Evolutionary conservation across 2,888 invertebrate genomes (phyloP), one percentile per base, ranked within the genome.

Genomic region (Elmis aenea): DNA sequence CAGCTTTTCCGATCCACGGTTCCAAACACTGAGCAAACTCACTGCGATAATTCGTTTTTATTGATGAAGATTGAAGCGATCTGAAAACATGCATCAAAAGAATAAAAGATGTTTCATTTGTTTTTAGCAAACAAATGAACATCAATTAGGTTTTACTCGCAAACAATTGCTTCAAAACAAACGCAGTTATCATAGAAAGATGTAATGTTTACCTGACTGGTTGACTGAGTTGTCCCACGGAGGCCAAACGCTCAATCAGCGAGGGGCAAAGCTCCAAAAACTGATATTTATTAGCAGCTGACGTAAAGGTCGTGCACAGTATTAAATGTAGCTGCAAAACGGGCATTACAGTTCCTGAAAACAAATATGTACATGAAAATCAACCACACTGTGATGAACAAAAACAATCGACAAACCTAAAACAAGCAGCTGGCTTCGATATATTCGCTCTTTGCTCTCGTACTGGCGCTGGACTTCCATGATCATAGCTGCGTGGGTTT

Each of bases 231-330:
- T 80, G 79, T 1, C 81, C 77, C 6, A 83, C 80, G 10, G 78
- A 74, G 26, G 75, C 71, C 33, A 83, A 64, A 27, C 83, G 68
- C 45, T 81, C 81, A 54, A 83, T 75, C 64, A 83, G 70, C 2
- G 76, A 76, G 55, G 79, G 80, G 11, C 77, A 80, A 37, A 83
- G 64, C 55, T 82, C 83, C 27, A 85, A 71, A 61, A 85, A 83
- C 59, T 85, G 84, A 57, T 81, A 81, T 59, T 83, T 83, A 50
- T 80, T 82, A 2, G 84, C 82, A 5, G 81, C 76, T 34, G 78
- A 76, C 20, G 79, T 79, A 61, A 85, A 83, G 3, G 81, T 79
- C 34, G 82, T 79, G 59, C 83, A 81, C 34, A 83, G 69, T 51
- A 83, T 75, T 14, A 84, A 68, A 55, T 84, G 83, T 41, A 81